Evolutionary conservation across 1,140 invertebrate genomes (phyloP).

Genomic region (Phenacoccus solenopsis): DNA sequence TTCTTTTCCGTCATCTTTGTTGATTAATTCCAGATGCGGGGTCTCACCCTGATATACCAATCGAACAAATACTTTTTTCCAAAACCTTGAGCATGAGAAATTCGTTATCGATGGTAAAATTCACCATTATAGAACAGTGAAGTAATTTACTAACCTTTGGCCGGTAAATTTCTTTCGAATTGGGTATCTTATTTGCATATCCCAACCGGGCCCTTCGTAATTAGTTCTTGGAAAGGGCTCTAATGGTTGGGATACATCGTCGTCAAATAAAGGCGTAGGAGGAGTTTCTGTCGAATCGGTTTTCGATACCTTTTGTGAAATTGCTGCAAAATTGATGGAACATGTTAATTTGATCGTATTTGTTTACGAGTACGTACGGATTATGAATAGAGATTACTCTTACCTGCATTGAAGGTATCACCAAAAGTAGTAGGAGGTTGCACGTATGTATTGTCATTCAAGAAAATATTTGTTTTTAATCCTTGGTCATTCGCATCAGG

Average conservation of each 20-base stretch:
- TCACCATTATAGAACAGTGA: too few relatives aligned
- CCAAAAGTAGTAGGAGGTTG: neutral
- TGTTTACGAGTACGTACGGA: too few relatives aligned
- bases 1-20: slow-evolving; percentile 72
- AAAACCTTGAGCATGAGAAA: too few relatives aligned
- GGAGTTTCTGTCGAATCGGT: slow-evolving; percentile 64
- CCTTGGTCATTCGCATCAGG: neutral
- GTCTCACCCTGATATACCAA: slow-evolving; percentile 65
- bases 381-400: neutral
- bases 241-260: slow-evolving; percentile 82
- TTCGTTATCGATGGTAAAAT: too few relatives aligned
- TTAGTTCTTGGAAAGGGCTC: slow-evolving; percentile 77
- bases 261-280: slow-evolving; percentile 86
- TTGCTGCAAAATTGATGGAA: neutral
- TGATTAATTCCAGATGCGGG: slow-evolving; percentile 73
- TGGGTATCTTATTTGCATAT: slow-evolving; percentile 89
- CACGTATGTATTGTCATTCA: neutral
- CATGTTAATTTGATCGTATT: neutral
- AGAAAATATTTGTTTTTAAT: neutral
- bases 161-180: slow-evolving; percentile 98
- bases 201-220: slow-evolving; percentile 81
- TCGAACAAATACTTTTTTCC: slow-evolving; percentile 92
- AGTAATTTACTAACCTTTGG: slow-evolving; percentile 43
- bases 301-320: neutral
- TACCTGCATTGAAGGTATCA: neutral